Base-by-base conservation (phyloP, 2,797 vertebrate species). In the Borostomias antarcticus region DNA sequence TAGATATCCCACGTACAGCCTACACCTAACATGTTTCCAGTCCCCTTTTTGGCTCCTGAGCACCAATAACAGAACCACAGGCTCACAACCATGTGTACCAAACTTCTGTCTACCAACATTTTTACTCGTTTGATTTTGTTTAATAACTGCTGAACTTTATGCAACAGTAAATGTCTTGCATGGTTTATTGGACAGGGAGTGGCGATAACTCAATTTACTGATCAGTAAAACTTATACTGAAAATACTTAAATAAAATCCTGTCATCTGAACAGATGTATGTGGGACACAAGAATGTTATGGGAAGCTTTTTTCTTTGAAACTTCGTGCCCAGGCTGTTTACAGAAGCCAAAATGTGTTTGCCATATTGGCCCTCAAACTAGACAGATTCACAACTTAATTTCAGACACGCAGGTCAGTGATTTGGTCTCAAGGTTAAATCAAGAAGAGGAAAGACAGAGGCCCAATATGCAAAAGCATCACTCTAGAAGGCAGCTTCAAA, bases 341-440 rank as follows among this genome's bases (percentile, higher is more conserved):
- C 73, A 30, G 73, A 83, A 88, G 91, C 92, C 93, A 94, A 95
- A 94, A 95, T 94, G 88, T 95, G 94, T 87, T 91, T 89, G 86
- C 93, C 94, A 94, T 87, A 95, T 95, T 95, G 90, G 82, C 80
- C 72, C 63, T 79, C 59, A 70, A 79, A 72, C 72, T 67, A 77
- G 81, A 69, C 53, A 21, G 63, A 84, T 74, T 75, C 86, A 79
- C 74, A 83, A 72, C 82, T 82, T 79, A 68, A 74, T 64, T 78
- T 70, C 65, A 67, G 68, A 66, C 75, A 82, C 8, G 15, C 57
- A 40, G 72, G 61, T 48, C 68, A 71, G 73, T 71, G 75, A 68
- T 73, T 70, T 19, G 33, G 75, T 62, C 79, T 25, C 74, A 72
- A 73, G 61, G 71, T 75, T 63, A 53, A 48, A 21, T 47, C 17